Evolutionary conservation across 2,113 vertebrate genomes (phyloP).

Genomic region (Gallinago media): DNA sequence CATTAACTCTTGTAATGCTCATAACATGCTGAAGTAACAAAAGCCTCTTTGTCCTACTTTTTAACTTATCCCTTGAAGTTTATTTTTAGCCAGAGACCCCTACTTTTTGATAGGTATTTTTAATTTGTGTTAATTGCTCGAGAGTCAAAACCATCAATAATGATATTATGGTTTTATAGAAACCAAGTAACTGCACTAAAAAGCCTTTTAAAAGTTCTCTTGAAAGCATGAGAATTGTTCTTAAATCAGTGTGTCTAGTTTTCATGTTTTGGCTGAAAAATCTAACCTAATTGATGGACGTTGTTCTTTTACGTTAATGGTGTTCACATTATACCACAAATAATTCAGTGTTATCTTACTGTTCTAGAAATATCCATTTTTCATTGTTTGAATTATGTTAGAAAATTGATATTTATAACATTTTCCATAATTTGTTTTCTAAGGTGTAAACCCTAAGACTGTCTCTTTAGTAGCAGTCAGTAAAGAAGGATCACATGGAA

Average conservation of each 20-base stretch:
- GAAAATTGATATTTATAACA: not conserved
- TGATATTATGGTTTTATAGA: not conserved
- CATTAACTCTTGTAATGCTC: not conserved
- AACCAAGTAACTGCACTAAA: not conserved
- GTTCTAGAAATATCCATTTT: not conserved
- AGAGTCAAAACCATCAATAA: not conserved
- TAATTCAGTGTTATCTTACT: not conserved
- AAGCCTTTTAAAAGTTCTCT: not conserved
- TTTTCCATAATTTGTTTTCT: constrained; percentile 7
- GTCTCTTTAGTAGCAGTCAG: constrained; percentile 74
- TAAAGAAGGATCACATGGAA: constrained; percentile 79
- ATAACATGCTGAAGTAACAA: not conserved
- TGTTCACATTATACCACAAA: not conserved
- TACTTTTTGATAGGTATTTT: not conserved
- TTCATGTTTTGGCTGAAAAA: not conserved
- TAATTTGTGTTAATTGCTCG: not conserved
- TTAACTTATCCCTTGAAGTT: not conserved
- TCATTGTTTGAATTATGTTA: not conserved
- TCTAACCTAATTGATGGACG: not conserved
- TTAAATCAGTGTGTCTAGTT: not conserved
- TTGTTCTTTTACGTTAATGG: not conserved
- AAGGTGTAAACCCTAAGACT: constrained; percentile 91
- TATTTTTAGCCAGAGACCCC: not conserved
- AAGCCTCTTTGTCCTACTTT: not conserved
- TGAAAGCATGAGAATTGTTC: not conserved